A percentile compares a stretch with the other conserved stretches of the same genome.
Conservation (phyloP, 2,797 vertebrate species). For the Sebastes hubbsi region DNA sequence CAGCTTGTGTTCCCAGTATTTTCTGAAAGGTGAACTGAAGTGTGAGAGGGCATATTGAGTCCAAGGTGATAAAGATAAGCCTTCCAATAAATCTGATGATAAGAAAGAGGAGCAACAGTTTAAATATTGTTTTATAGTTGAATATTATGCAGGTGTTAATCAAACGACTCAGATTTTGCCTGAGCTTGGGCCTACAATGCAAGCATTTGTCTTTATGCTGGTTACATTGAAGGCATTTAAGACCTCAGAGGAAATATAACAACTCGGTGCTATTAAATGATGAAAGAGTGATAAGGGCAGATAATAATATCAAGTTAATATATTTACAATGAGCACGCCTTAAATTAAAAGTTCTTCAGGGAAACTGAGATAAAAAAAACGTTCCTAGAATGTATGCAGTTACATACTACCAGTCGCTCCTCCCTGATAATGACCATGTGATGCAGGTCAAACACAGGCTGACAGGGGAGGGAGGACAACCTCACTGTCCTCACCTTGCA, state of each 20-base stretch:
- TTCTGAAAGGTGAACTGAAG: slow-evolving; percentile 38
- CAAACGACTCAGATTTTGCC: not conserved
- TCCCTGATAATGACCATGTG: slow-evolving; percentile 66
- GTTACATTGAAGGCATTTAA: not conserved
- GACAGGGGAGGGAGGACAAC: slow-evolving; percentile 26
- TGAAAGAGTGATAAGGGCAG: not conserved
- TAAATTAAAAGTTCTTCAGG: not conserved
- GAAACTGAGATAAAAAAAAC: not conserved
- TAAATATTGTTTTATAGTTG: slow-evolving; percentile 10
- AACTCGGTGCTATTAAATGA: not conserved
- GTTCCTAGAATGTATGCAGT: slow-evolving; percentile 31
- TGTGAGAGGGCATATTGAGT: slow-evolving; percentile 47
- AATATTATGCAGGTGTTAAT: slow-evolving; percentile 22
- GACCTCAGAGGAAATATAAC: not conserved
- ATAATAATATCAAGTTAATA: not conserved
- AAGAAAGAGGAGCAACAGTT: slow-evolving; percentile 43
- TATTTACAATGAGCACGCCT: slow-evolving; percentile 9
- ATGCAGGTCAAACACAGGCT: slow-evolving; percentile 48
- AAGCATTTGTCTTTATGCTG: not conserved
- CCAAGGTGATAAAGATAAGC: slow-evolving; percentile 52
- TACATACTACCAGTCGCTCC: slow-evolving; percentile 41
- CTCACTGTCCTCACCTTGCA: slow-evolving; percentile 13
- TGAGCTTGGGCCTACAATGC: not conserved
- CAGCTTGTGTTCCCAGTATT: not conserved
- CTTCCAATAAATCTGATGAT: slow-evolving; percentile 52